phyloP scores from a whole-genome alignment of 92 coral and sea anemone species.

The Paragorgia papillata region DNA sequence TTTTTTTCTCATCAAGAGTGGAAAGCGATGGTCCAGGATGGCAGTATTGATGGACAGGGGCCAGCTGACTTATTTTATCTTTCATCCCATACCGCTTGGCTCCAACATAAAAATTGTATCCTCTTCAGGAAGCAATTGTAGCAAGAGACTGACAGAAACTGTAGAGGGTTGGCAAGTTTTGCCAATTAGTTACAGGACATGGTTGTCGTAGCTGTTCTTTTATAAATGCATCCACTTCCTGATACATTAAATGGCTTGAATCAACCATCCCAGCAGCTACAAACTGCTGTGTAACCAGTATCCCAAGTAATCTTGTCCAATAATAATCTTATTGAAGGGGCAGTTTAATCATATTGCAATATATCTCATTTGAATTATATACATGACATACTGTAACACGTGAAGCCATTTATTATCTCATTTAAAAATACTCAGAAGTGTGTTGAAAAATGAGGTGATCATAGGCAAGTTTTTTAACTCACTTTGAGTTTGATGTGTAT shows the following conservation, averaged over 20 bases:
- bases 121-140: constrained; percentile 36
- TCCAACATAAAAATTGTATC: constrained; percentile 50
- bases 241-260: constrained; percentile 52
- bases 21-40: constrained; percentile 62
- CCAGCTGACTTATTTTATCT: constrained; percentile 32
- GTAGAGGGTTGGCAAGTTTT: constrained; percentile 59
- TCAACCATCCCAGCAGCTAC: constrained; percentile 53
- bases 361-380: too few relatives aligned
- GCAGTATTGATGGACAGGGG: constrained; percentile 37
- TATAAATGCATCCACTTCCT: constrained; percentile 59
- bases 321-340: constrained; percentile 59
- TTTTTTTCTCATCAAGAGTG: constrained; percentile 45
- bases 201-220: constrained; percentile 62
- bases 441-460: too few relatives aligned
- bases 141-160: constrained; percentile 61
- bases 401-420: too few relatives aligned
- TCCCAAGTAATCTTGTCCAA: constrained; percentile 57
- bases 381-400: too few relatives aligned
- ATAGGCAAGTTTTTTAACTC: too few relatives aligned
- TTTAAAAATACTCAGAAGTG: too few relatives aligned
- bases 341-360: constrained; percentile 27
- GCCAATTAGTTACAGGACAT: constrained; percentile 53
- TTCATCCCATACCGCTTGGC: constrained; percentile 50
- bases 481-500: too few relatives aligned
- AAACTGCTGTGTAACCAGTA: constrained; percentile 58